A percentile compares a stretch with the other conserved stretches of the same genome.
These are phyloP conservation scores for Dryobates pubescens DNA, from an alignment of 2,797 vertebrate genomes.

Conservation along the genomic window DNA sequence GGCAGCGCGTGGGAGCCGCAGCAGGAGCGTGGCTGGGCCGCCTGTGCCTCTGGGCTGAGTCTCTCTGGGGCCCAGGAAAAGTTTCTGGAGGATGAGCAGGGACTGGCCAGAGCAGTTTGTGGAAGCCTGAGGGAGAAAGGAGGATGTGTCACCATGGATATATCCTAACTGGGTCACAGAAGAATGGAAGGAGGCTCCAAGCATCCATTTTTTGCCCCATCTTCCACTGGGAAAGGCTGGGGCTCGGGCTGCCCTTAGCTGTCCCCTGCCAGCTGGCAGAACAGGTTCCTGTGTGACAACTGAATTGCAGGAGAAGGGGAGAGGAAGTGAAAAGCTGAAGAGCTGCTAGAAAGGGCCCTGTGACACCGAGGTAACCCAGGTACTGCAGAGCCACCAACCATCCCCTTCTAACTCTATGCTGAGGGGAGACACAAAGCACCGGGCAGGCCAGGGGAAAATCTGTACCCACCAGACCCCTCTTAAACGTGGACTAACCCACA, in stretches of 20 bases:
- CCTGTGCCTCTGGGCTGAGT: background rate
- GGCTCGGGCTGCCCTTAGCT: slow-evolving; percentile 1
- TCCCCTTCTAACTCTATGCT: background rate
- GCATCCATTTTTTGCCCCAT: background rate
- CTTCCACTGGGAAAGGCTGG: background rate
- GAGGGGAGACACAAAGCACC: background rate
- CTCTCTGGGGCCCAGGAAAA: background rate
- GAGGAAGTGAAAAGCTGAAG: slow-evolving; percentile 53
- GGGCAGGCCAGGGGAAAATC: background rate
- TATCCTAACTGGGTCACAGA: slow-evolving; percentile 9
- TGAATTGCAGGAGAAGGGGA: slow-evolving; percentile 8
- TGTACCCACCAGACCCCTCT: background rate
- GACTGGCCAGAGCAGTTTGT: background rate
- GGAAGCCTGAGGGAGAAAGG: background rate
- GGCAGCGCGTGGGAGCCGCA: fast-evolving
- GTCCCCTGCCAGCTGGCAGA: background rate
- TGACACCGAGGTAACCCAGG: background rate
- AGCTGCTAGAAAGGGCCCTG: background rate
- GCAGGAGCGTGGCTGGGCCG: fast-evolving
- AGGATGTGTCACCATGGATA: background rate
- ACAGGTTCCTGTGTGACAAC: slow-evolving; percentile 51
- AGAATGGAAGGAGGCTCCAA: background rate
- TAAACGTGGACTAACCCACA: background rate
- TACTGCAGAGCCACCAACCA: background rate
- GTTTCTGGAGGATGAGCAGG: background rate